phyloP scores from a whole-genome alignment of 2,888 invertebrate species.

The Lordiphosa fenestrarum region DNA sequence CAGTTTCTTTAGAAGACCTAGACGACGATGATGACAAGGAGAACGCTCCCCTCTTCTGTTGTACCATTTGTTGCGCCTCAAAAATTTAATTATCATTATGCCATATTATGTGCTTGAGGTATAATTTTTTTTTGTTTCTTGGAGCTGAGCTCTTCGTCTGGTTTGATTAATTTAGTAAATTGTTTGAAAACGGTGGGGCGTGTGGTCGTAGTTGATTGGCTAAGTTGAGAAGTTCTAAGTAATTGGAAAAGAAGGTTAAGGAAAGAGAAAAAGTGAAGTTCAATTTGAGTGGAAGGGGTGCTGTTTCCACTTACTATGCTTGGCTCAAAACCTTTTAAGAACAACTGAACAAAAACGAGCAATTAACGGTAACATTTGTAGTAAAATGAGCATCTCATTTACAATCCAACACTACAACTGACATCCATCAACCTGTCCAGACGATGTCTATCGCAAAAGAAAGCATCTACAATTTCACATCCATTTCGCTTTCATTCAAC shows the following conservation, averaged over 20 bases:
- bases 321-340: too few species aligned
- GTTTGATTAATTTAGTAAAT: constrained; percentile 55
- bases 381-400: too few species aligned
- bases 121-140: constrained; percentile 4
- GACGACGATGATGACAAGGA: not conserved
- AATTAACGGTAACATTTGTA: too few species aligned
- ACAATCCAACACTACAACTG: constrained; percentile 23
- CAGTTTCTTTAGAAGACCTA: constrained; percentile 49
- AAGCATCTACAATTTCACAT: constrained; percentile 51
- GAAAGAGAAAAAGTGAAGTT: not conserved
- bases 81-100: constrained; percentile 64
- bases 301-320: too few species aligned
- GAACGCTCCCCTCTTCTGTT: not conserved
- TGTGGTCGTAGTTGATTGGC: constrained; percentile 8
- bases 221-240: constrained; percentile 3
- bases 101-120: constrained; percentile 38
- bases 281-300: too few species aligned
- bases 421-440: constrained; percentile 64
- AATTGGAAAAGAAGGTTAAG: constrained; percentile 8
- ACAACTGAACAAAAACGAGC: too few species aligned
- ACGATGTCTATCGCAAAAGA: constrained; percentile 60
- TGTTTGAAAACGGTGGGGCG: constrained; percentile 10
- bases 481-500: constrained; percentile 48
- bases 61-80: constrained; percentile 26
- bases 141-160: constrained; percentile 10